A percentile compares a stretch with the other conserved stretches of the same genome.
Evolutionary conservation across 2,888 invertebrate genomes (phyloP).

Genomic region (Agrochola lychnidis): DNA sequence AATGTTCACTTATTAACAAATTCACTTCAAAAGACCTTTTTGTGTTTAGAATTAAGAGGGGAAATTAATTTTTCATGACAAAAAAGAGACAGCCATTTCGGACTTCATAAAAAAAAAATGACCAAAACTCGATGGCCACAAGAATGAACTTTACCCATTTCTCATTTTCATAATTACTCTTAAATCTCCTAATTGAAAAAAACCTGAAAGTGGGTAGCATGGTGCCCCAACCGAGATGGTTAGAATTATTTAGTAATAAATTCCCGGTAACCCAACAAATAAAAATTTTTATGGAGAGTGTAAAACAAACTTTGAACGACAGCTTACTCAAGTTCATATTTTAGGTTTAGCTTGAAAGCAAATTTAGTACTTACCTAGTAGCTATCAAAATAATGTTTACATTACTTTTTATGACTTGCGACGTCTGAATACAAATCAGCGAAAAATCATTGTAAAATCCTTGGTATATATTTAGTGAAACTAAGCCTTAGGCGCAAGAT

Average conservation of each 20-base stretch:
- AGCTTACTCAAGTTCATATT: conserved; percentile 42
- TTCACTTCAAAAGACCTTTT: conserved; percentile 70
- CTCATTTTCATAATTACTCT: conserved; percentile 86
- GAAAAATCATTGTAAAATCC: conserved; percentile 48
- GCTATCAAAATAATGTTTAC: conserved; percentile 51
- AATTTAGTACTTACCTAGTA: conserved; percentile 37
- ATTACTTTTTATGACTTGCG: conserved; percentile 41
- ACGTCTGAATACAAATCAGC: conserved; percentile 44
- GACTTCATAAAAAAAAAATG: conserved; percentile 83
- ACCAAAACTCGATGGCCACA: conserved; percentile 79
- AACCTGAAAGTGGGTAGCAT: conserved; percentile 71
- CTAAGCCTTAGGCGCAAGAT: conserved; percentile 80
- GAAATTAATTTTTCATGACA: conserved; percentile 79
- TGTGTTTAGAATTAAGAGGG: conserved; percentile 72
- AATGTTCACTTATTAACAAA: conserved; percentile 67
- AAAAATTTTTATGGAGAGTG: conserved; percentile 50
- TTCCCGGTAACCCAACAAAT: conserved; percentile 45
- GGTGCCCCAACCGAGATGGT: conserved; percentile 57
- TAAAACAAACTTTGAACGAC: conserved; percentile 42
- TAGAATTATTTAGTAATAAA: conserved; percentile 59
- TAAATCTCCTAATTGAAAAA: conserved; percentile 83
- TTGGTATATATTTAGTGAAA: conserved; percentile 57
- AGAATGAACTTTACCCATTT: conserved; percentile 86
- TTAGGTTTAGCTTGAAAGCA: conserved; percentile 30
- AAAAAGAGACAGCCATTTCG: conserved; percentile 77